These are phyloP conservation scores for Sturnus vulgaris DNA, from an alignment of 2,113 vertebrate genomes.

Conservation along the genomic window DNA sequence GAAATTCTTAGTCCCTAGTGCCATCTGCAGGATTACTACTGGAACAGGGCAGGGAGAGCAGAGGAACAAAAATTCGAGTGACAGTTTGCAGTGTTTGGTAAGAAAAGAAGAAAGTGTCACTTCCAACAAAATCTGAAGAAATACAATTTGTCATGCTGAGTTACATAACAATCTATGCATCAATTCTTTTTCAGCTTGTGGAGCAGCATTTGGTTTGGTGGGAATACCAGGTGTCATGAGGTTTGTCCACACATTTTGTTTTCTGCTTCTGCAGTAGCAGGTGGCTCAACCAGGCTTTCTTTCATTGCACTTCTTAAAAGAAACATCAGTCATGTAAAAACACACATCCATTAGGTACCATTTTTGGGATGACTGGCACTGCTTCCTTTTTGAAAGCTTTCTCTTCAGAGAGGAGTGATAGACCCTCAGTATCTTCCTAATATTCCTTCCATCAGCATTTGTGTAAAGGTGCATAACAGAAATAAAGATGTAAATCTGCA, in stretches of 20 bases:
- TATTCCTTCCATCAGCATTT: neutral
- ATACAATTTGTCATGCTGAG: neutral
- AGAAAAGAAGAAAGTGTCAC: neutral
- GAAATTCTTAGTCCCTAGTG: neutral
- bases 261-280: neutral
- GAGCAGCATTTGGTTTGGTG: neutral
- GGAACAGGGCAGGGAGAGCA: neutral
- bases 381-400: neutral
- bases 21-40: slow-evolving; percentile 17
- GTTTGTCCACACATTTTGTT: neutral
- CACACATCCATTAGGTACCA: neutral
- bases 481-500: neutral
- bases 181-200: neutral
- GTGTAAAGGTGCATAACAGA: neutral
- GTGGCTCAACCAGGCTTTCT: neutral
- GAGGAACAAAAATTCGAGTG: neutral
- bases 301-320: neutral
- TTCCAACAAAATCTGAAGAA: neutral
- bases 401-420: neutral
- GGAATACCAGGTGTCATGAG: fast-evolving
- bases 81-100: neutral
- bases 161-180: neutral
- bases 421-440: neutral
- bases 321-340: neutral
- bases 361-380: neutral